A percentile compares a stretch with the other conserved stretches of the same genome.
phyloP scores from a whole-genome alignment of 2,888 invertebrate genomes.

The Campoletis raptor region DNA sequence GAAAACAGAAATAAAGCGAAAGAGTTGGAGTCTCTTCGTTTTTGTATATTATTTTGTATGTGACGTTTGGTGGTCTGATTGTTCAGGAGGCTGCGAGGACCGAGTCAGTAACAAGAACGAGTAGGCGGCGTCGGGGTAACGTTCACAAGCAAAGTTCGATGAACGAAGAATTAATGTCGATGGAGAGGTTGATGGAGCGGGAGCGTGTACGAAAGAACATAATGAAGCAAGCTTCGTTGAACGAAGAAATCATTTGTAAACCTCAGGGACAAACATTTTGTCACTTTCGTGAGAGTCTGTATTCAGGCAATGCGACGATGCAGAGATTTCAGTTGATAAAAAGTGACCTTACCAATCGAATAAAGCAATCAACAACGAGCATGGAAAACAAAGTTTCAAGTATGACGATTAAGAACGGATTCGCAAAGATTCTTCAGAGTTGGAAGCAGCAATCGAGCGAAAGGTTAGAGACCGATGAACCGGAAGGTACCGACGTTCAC shows the following conservation, averaged over 20 bases:
- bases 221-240: constrained; percentile 95
- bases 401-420: constrained; percentile 89
- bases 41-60: neutral
- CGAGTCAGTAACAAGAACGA: neutral
- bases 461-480: constrained; percentile 18
- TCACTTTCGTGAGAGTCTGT: constrained; percentile 90
- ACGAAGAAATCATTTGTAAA: constrained; percentile 93
- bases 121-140: constrained; percentile 27
- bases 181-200: constrained; percentile 93
- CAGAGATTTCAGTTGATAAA: constrained; percentile 91
- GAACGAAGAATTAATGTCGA: constrained; percentile 95
- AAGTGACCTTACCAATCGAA: constrained; percentile 93
- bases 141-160: constrained; percentile 93
- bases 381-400: constrained; percentile 91
- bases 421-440: constrained; percentile 94
- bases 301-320: constrained; percentile 89
- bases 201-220: constrained; percentile 93
- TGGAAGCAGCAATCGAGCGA: constrained; percentile 73
- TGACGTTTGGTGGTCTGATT: neutral
- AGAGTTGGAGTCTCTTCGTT: neutral
- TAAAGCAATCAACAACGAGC: constrained; percentile 93
- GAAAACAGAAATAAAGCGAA: neutral
- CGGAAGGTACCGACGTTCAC: neutral
- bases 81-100: neutral
- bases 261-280: constrained; percentile 87